phyloP scores from a whole-genome alignment of 2,888 invertebrate genomes.

The Lasius fuliginosus region DNA sequence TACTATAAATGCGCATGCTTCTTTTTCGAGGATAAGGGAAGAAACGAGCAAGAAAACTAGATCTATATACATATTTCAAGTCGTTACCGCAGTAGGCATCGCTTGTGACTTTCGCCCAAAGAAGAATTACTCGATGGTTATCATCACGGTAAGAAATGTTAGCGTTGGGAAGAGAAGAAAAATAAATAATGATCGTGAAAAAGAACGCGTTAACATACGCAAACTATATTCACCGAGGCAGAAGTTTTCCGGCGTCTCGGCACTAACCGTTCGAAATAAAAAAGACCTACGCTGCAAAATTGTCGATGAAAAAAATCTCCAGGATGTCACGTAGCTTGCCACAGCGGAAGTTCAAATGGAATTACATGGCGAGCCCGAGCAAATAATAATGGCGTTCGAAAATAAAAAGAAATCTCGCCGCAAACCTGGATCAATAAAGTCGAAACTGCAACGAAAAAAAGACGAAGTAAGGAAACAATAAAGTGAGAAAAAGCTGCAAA shows the following conservation, averaged over 20 bases:
- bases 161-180: background rate
- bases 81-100: background rate
- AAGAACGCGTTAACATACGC: background rate
- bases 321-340: constrained; percentile 51
- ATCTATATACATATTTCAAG: background rate
- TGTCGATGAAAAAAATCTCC: constrained; percentile 43
- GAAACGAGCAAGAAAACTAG: constrained; percentile 8
- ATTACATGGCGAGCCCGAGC: constrained; percentile 46
- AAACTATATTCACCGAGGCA: constrained; percentile 20
- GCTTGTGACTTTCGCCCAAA: background rate
- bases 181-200: background rate
- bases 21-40: background rate
- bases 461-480: background rate
- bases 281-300: constrained; percentile 30
- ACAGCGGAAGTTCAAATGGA: constrained; percentile 51
- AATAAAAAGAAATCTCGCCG: constrained; percentile 45
- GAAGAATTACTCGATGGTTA: constrained; percentile 15
- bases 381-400: constrained; percentile 50
- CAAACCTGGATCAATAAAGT: constrained; percentile 46
- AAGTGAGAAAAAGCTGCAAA: constrained; percentile 9
- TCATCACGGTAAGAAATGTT: background rate
- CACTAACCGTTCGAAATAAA: constrained; percentile 26
- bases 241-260: constrained; percentile 18
- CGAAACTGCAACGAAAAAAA: constrained; percentile 34
- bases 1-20: background rate